These are phyloP conservation scores for Ericerus pela DNA, from an alignment of 1,140 invertebrate species.

Conservation along the genomic window DNA sequence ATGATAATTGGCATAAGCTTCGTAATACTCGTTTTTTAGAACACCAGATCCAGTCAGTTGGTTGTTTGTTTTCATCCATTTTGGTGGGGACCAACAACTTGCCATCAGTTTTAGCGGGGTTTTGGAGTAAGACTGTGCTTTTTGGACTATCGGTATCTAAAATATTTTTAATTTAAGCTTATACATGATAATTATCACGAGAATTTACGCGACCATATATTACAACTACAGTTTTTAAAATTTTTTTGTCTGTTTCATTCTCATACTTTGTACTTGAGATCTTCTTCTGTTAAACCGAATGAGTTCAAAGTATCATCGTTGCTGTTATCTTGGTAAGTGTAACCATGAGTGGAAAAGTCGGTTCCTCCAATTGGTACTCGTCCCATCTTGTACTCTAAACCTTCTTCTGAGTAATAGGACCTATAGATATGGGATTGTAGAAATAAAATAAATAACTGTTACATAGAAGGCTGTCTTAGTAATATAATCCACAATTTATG, in stretches of 20 bases:
- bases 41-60: slow-evolving; percentile 34
- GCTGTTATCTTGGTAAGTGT: slow-evolving; percentile 45
- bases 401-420: slow-evolving; percentile 32
- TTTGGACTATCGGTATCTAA: slow-evolving; percentile 49
- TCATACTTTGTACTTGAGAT: slow-evolving; percentile 45
- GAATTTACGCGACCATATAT: neutral
- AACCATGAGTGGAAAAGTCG: slow-evolving; percentile 55
- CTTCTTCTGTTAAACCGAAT: slow-evolving; percentile 50
- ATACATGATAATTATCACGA: neutral
- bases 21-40: slow-evolving; percentile 32
- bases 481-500: too few relatives aligned
- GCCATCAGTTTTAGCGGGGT: slow-evolving; percentile 42
- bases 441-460: too few relatives aligned
- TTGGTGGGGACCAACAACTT: slow-evolving; percentile 68
- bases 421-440: slow-evolving; percentile 22
- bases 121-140: slow-evolving; percentile 32
- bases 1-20: slow-evolving; percentile 47
- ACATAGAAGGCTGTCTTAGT: too few relatives aligned
- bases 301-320: slow-evolving; percentile 45
- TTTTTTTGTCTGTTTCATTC: too few relatives aligned
- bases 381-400: slow-evolving; percentile 53
- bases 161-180: slow-evolving; percentile 15
- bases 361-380: slow-evolving; percentile 65
- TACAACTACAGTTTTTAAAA: too few relatives aligned
- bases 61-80: slow-evolving; percentile 84